A percentile compares a stretch with the other conserved stretches of the same genome.
These are phyloP conservation scores for Leptatherina wallacei DNA, from an alignment of 2,797 vertebrate species.

Conservation along the genomic window DNA sequence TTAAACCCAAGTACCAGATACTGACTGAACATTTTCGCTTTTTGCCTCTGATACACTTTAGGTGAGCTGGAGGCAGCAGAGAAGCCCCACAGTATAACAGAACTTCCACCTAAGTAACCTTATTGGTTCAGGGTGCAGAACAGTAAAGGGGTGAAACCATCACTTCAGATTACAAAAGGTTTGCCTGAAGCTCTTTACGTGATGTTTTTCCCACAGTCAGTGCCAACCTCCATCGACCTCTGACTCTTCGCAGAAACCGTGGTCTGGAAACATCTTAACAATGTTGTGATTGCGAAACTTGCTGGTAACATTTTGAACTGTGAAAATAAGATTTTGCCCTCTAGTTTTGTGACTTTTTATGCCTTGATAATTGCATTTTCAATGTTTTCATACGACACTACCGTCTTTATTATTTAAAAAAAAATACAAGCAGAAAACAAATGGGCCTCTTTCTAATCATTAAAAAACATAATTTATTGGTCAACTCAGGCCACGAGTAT, in stretches of 20 bases:
- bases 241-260: background rate
- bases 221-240: background rate
- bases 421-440: background rate
- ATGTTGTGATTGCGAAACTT: background rate
- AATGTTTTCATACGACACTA: background rate
- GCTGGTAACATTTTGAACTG: background rate
- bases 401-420: background rate
- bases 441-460: background rate
- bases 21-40: background rate
- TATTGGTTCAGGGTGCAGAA: background rate
- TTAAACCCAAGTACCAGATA: background rate
- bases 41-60: background rate
- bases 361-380: background rate
- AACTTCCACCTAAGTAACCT: background rate
- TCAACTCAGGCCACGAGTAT: background rate
- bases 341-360: background rate
- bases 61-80: background rate
- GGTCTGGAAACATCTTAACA: background rate
- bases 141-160: conserved; percentile 1
- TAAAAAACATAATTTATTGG: background rate
- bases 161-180: background rate
- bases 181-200: background rate
- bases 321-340: background rate
- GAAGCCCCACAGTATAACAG: background rate
- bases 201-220: background rate